Evolutionary conservation across 2,888 invertebrate species (phyloP).

Genomic region (Ormyrus nitidulus): DNA sequence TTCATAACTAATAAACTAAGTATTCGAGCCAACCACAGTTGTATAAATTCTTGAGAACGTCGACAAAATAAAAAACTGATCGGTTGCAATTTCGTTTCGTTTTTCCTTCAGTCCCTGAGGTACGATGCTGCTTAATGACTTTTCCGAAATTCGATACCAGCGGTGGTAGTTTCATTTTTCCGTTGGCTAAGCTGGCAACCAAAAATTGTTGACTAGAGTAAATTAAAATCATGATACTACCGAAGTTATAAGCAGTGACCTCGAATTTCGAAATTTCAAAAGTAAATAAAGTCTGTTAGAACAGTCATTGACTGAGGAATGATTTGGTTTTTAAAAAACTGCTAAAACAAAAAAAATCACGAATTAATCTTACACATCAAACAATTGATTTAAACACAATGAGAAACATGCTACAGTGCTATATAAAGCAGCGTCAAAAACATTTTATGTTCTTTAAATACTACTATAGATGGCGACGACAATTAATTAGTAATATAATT

Average conservation of each 20-base stretch:
- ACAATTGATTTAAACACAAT: slow-evolving; percentile 52
- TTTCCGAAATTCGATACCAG: slow-evolving; percentile 38
- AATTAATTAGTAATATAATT: slow-evolving; percentile 59
- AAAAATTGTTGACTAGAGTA: slow-evolving; percentile 63
- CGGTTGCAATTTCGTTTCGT: slow-evolving; percentile 17
- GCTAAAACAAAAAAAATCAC: slow-evolving; percentile 23
- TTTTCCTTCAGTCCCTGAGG: slow-evolving; percentile 29
- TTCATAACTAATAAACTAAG: slow-evolving; percentile 43
- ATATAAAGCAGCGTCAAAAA: slow-evolving; percentile 46
- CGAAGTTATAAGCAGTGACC: slow-evolving; percentile 35
- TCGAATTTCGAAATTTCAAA: slow-evolving; percentile 36
- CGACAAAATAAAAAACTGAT: slow-evolving; percentile 42
- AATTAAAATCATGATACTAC: slow-evolving; percentile 54
- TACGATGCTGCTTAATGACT: slow-evolving; percentile 29
- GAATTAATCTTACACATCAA: slow-evolving; percentile 36
- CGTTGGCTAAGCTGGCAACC: slow-evolving; percentile 36
- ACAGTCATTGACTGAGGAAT: slow-evolving; percentile 30
- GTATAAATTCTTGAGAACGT: slow-evolving; percentile 11
- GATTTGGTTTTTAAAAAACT: slow-evolving; percentile 26
- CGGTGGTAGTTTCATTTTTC: slow-evolving; percentile 24
- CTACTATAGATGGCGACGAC: slow-evolving; percentile 43
- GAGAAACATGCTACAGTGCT: slow-evolving; percentile 37
- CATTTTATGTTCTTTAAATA: slow-evolving; percentile 46
- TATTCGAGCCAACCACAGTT: slow-evolving; percentile 37
- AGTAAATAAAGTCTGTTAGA: slow-evolving; percentile 5